Evolutionary conservation across 2,888 invertebrate genomes (phyloP).

Genomic region (Xestobium rufovillosum): DNA sequence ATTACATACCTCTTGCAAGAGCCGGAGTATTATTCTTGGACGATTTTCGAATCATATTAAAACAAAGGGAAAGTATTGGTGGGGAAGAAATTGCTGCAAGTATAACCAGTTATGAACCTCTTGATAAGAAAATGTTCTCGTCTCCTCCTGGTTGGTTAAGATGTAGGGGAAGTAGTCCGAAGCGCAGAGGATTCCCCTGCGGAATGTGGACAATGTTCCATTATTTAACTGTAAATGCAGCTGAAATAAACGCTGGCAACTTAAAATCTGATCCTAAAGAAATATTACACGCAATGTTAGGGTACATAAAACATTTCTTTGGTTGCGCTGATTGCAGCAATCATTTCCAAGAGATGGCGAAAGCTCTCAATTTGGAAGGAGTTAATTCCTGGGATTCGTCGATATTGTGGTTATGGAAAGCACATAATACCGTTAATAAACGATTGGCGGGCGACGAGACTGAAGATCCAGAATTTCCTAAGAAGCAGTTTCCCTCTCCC

Average conservation of each 20-base stretch:
- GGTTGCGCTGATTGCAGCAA: conserved; percentile 85
- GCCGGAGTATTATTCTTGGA: conserved; percentile 61
- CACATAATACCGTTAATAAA: conserved; percentile 89
- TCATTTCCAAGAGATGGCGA: conserved; percentile 85
- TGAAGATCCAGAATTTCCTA: conserved; percentile 86
- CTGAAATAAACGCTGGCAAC: conserved; percentile 32
- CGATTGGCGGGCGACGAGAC: conserved; percentile 77
- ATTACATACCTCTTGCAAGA: conserved; percentile 71
- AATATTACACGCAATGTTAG: conserved; percentile 75
- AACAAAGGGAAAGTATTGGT: too few species aligned
- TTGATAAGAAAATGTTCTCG: too few species aligned
- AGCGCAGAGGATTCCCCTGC: conserved; percentile 84
- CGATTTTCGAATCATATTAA: conserved; percentile 51
- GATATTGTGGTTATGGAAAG: conserved; percentile 88
- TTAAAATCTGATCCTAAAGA: conserved; percentile 52
- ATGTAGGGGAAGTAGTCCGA: conserved; percentile 71
- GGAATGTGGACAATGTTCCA: conserved; percentile 95
- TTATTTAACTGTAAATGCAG: conserved; percentile 75
- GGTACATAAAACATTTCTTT: conserved; percentile 87
- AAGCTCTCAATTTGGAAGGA: conserved; percentile 58
- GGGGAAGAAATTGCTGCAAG: too few species aligned
- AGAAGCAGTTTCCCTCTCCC: conserved; percentile 76
- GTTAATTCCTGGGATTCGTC: conserved; percentile 66
- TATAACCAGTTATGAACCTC: too few species aligned
- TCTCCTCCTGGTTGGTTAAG: conserved; percentile 59